Conservation (phyloP, 2,888 invertebrate genomes). For the Athalia rosae region DNA sequence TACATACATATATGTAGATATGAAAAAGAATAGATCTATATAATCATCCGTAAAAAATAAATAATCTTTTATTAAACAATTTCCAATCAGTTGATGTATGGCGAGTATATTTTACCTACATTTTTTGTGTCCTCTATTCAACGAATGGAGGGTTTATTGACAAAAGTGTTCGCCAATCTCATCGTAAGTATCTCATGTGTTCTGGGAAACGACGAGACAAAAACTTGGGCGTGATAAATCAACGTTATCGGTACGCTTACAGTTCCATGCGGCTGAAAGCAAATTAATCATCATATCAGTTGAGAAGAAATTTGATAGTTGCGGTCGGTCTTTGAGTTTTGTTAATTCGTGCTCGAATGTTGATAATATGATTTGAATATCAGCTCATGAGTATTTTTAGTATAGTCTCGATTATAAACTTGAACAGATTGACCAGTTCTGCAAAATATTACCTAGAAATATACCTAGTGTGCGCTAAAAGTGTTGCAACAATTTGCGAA, state of each 20-base stretch:
- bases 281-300: too few relatives aligned
- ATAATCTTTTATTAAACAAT: constrained; percentile 53
- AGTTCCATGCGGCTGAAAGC: too few relatives aligned
- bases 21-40: constrained; percentile 40
- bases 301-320: too few relatives aligned
- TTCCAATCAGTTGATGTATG: constrained; percentile 39
- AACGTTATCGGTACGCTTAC: too few relatives aligned
- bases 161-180: background rate
- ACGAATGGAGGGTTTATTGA: background rate
- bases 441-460: constrained; percentile 15
- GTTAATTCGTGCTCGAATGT: background rate
- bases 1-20: constrained; percentile 49
- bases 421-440: constrained; percentile 19
- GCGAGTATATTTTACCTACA: constrained; percentile 46
- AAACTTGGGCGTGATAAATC: background rate
- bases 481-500: constrained; percentile 1
- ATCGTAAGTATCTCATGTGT: background rate
- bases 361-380: constrained; percentile 11
- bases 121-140: constrained; percentile 32
- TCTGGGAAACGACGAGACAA: background rate
- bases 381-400: constrained; percentile 30
- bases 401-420: constrained; percentile 38
- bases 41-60: constrained; percentile 57
- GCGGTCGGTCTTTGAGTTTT: too few relatives aligned
- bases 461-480: constrained; percentile 6